Evolutionary conservation across 2,888 invertebrate genomes (phyloP), one percentile per base, ranked within the genome.

Genomic region (Tryphoninae sp.): DNA sequence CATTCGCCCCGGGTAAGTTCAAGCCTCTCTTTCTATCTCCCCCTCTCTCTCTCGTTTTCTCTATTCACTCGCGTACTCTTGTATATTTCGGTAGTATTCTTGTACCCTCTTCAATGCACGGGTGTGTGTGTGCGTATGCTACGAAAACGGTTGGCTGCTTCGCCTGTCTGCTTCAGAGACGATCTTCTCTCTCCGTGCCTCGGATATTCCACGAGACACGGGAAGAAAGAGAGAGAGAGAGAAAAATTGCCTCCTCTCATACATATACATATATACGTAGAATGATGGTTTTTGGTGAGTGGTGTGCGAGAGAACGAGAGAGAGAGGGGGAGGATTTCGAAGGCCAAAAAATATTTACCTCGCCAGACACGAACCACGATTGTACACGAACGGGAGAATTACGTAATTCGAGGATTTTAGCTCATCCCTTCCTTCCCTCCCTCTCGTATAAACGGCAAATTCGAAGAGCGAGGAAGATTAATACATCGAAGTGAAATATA

Each of bases 371-470:
- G 86, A 83, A 87, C 84, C 33, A 33, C 83, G 81, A 84, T 85
- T 82, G 83, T 83, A 76, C 84, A 84, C 84, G 65, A 71, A 71
- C 65, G 74, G 51, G 58, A 58, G 22, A 77, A 86, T 87, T 88
- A 87, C 87, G 81, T 86, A 88, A 86, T 89, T 87, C 85, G 86
- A 85, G 86, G 86, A 87, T 88, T 68, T 87, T 83, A 89, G 88
- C 86, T 89, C 86, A 87, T 67, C 78, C 78, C 33, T 6, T 6
- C 7, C 7, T 6, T 6, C 4, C 33, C 33, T 1, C 33, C 33
- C 33, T 6, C 33, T 6, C 33, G 6, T 6, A 6, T 4, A 33
- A 42, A 73, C n/a, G 19, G 16, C 11, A 42, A 33, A 33, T 33
- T 33, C 33, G n/a, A 7, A 51, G 65, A 45, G 45, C 40, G 61